Percentiles rank a stretch among this genome's conserved stretches.
These are phyloP conservation scores for Crax fasciolata DNA, from an alignment of 2,797 vertebrate genomes.

Conservation along the genomic window DNA sequence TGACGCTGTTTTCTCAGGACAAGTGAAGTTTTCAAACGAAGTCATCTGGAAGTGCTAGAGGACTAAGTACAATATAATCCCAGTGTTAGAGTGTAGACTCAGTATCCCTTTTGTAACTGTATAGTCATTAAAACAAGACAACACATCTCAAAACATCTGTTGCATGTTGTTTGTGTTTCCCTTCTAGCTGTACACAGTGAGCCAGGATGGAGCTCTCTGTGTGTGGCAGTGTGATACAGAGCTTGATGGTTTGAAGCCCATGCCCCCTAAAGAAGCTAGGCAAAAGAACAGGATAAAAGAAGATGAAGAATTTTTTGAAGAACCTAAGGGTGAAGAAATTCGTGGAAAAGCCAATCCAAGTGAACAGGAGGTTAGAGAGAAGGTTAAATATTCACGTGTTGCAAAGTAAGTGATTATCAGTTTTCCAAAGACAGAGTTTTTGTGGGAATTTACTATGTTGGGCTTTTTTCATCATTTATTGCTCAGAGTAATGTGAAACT, in stretches of 20 bases:
- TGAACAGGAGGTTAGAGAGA: constrained; percentile 81
- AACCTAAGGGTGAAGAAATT: constrained; percentile 83
- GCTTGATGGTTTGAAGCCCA: constrained; percentile 84
- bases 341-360: constrained; percentile 83
- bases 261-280: constrained; percentile 49
- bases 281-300: constrained; percentile 58
- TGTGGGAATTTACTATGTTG: neutral
- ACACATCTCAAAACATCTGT: neutral
- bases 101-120: neutral
- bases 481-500: neutral
- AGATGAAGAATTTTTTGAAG: constrained; percentile 72
- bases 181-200: constrained; percentile 92
- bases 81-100: neutral
- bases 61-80: neutral
- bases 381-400: constrained; percentile 88
- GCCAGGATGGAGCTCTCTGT: constrained; percentile 92
- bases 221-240: constrained; percentile 95
- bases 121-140: rapidly evolving
- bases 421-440: neutral
- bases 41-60: neutral
- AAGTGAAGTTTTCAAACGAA: neutral
- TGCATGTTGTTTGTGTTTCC: neutral
- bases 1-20: neutral
- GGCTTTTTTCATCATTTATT: neutral
- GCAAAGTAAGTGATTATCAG: constrained; percentile 88